Conservation (phyloP, 2,888 invertebrate species). For the Invenusta paracnida region DNA sequence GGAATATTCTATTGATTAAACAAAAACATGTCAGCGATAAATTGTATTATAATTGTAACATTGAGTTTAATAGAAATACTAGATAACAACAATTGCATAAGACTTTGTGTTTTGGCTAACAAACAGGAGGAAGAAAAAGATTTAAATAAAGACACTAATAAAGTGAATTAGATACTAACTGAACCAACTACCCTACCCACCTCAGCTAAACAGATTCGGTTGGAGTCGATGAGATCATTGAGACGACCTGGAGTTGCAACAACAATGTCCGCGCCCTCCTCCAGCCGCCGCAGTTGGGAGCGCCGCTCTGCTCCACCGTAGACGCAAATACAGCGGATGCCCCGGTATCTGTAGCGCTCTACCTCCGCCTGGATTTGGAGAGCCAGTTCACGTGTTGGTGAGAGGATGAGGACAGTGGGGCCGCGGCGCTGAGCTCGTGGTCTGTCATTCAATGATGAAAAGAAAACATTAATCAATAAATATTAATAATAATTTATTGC, state of each 20-base stretch:
- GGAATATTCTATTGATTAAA: too few relatives aligned
- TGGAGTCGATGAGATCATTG: slow-evolving; percentile 80
- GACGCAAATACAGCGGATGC: slow-evolving; percentile 64
- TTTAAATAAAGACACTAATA: too few relatives aligned
- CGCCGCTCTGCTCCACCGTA: slow-evolving; percentile 71
- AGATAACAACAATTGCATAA: too few relatives aligned
- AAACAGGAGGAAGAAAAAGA: too few relatives aligned
- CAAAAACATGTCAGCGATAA: too few relatives aligned
- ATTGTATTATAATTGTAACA: too few relatives aligned
- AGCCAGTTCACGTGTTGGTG: slow-evolving; percentile 91
- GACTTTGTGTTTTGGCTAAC: too few relatives aligned
- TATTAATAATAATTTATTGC: neutral
- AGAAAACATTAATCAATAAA: neutral
- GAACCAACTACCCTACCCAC: too few relatives aligned
- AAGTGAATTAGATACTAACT: too few relatives aligned
- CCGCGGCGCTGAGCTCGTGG: slow-evolving; percentile 72
- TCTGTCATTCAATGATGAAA: slow-evolving; percentile 51
- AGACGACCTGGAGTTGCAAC: slow-evolving; percentile 93
- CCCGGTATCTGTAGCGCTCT: slow-evolving; percentile 77
- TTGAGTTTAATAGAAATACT: too few relatives aligned
- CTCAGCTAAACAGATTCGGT: slow-evolving; percentile 32
- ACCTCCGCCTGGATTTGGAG: slow-evolving; percentile 88
- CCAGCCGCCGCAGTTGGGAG: slow-evolving; percentile 73
- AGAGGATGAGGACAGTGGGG: slow-evolving; percentile 80
- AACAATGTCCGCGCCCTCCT: slow-evolving; percentile 78